Percentiles rank a stretch among this genome's conserved stretches.
Conservation (phyloP, 2,113 vertebrate species). For the Micronisus gabar region DNA sequence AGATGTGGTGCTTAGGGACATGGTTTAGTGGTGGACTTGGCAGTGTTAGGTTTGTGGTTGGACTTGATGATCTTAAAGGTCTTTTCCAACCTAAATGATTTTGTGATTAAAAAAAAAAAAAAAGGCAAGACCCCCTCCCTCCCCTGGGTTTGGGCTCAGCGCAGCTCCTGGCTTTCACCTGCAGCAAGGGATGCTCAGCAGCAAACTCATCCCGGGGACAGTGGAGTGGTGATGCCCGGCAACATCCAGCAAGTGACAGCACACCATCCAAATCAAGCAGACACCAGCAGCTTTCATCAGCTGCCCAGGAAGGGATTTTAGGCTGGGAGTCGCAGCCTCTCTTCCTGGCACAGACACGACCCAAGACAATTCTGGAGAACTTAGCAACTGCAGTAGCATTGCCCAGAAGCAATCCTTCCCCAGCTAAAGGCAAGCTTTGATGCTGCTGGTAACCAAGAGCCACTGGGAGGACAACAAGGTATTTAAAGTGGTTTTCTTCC, state of each 20-base stretch:
- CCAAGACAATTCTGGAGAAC: background rate
- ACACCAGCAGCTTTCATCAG: background rate
- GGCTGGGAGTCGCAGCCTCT: background rate
- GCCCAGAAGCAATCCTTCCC: background rate
- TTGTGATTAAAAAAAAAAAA: background rate
- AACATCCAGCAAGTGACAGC: background rate
- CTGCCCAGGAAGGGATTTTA: background rate
- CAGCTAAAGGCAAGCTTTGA: background rate
- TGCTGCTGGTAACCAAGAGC: background rate
- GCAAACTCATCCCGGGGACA: background rate
- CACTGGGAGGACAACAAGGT: background rate
- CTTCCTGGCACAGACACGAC: background rate
- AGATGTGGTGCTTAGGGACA: background rate
- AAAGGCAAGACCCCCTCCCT: background rate
- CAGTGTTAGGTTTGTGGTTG: background rate
- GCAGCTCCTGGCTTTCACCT: background rate
- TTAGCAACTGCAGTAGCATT: background rate
- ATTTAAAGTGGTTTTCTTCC: background rate
- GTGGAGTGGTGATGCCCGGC: rapidly evolving
- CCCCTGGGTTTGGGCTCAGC: background rate
- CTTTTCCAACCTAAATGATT: background rate
- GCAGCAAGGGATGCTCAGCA: background rate
- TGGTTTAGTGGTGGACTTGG: background rate
- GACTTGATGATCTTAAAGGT: background rate
- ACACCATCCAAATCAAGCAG: background rate